Evolutionary conservation across 37 sponge, comb jelly and placozoan species (phyloP).

Genomic region (Axinella damicornis): DNA sequence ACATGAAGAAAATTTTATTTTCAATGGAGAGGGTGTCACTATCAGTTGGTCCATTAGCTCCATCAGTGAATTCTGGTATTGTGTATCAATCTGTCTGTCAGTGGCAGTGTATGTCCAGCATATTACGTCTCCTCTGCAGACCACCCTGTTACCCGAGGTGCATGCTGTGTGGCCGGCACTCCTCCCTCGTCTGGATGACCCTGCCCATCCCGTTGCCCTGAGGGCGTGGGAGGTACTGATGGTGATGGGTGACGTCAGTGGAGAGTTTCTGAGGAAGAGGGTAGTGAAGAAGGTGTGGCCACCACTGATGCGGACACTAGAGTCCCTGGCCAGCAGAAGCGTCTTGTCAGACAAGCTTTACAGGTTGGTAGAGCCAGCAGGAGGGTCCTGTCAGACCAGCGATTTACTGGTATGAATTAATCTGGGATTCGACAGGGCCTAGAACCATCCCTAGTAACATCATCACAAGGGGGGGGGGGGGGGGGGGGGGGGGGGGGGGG

Average conservation of each 20-base stretch:
- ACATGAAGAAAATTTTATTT: too few species aligned
- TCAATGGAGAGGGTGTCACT: too few species aligned
- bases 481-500: too few species aligned
- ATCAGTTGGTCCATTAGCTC: too few species aligned
- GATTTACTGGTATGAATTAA: too few species aligned
- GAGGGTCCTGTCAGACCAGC: too few species aligned
- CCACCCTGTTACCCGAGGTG: constrained; percentile 53
- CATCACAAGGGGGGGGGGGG: too few species aligned
- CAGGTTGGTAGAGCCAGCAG: constrained; percentile 3
- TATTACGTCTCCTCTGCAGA: not conserved
- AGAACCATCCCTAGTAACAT: too few species aligned
- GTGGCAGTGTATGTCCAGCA: not conserved
- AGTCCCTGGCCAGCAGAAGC: constrained; percentile 33
- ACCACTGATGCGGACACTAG: constrained; percentile 28
- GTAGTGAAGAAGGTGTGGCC: constrained; percentile 69
- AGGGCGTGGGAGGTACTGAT: constrained; percentile 66
- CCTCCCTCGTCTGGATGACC: constrained; percentile 51
- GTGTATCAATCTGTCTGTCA: too few species aligned
- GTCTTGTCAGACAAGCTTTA: constrained; percentile 28
- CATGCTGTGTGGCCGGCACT: constrained; percentile 74
- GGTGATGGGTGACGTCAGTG: constrained; percentile 56
- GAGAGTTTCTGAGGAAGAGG: constrained; percentile 72
- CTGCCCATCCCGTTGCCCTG: constrained; percentile 45
- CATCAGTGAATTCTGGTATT: not conserved
- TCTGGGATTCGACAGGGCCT: too few species aligned